Percentiles rank a stretch among this genome's conserved stretches.
Conservation (phyloP, 2,113 vertebrate species). For the Phrynosoma blainvillii region DNA sequence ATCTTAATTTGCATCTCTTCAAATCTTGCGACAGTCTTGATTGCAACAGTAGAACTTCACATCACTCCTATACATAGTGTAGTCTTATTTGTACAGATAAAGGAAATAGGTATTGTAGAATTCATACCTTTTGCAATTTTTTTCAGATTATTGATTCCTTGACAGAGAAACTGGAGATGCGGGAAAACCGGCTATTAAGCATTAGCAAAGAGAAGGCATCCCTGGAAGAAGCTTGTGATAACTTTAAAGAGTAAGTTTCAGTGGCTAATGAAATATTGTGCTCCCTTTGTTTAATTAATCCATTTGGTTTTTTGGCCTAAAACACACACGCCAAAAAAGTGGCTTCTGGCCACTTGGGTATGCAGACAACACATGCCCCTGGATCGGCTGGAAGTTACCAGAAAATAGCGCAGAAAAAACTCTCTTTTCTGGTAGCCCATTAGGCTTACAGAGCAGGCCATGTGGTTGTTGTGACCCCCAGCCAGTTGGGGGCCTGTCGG, state of each 20-base stretch:
- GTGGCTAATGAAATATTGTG: not conserved
- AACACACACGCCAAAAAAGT: too few species aligned
- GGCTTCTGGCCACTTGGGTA: too few species aligned
- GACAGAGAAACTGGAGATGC: conserved; percentile 90
- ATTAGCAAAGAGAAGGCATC: conserved; percentile 96
- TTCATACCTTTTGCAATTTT: not conserved
- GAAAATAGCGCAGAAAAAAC: too few species aligned
- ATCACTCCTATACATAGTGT: not conserved
- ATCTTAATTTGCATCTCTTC: not conserved
- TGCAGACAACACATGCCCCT: too few species aligned
- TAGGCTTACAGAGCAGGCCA: too few species aligned
- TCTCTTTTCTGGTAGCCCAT: too few species aligned
- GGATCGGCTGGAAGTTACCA: too few species aligned
- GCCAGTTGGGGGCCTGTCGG: too few species aligned
- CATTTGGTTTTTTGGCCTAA: not conserved
- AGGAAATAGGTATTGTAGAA: not conserved
- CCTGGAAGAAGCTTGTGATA: conserved; percentile 95
- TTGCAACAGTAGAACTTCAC: not conserved
- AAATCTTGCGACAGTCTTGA: not conserved
- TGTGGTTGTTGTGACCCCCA: too few species aligned
- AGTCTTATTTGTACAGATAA: not conserved
- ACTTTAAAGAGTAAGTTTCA: conserved; percentile 95
- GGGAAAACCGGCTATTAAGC: conserved; percentile 90
- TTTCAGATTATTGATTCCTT: conserved; percentile 89
- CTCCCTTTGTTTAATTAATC: not conserved